Evolutionary conservation across 2,113 vertebrate species (phyloP).

Genomic region (Oryzias curvinotus): DNA sequence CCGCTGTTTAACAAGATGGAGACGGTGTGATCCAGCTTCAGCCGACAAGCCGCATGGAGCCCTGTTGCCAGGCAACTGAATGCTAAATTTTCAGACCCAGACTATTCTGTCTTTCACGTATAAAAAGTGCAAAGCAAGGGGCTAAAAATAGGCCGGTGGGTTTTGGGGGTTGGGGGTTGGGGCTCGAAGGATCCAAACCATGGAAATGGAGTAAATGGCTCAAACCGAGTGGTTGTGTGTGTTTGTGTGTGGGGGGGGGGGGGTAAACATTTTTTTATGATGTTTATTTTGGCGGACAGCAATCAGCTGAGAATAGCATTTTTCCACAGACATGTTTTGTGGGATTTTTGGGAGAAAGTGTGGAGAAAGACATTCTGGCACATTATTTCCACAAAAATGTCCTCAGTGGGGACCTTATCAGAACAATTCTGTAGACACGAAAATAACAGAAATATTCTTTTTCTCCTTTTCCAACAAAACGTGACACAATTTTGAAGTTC

Average conservation of each 20-base stretch:
- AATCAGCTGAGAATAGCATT: constrained; percentile 53
- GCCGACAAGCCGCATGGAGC: constrained; percentile 62
- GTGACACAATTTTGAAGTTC: too few species aligned
- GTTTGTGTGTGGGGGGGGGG: not conserved
- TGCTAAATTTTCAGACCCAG: constrained; percentile 78
- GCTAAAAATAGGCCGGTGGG: constrained; percentile 62
- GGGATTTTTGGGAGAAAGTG: constrained; percentile 17
- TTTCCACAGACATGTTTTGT: constrained; percentile 61
- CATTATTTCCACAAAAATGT: constrained; percentile 26
- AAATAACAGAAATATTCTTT: constrained; percentile 4
- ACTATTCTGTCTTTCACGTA: constrained; percentile 69
- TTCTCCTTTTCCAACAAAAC: not conserved
- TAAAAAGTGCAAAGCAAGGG: constrained; percentile 62
- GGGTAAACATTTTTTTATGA: constrained; percentile 10
- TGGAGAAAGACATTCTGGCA: constrained; percentile 55
- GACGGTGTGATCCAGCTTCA: constrained; percentile 62
- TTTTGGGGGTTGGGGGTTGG: constrained; percentile 13
- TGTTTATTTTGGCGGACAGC: constrained; percentile 62
- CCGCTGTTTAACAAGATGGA: constrained; percentile 70
- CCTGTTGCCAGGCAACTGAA: constrained; percentile 80
- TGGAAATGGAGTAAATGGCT: constrained; percentile 63
- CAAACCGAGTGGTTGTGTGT: constrained; percentile 24
- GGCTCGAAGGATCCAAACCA: constrained; percentile 55
- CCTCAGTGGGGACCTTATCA: constrained; percentile 23
- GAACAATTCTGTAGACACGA: constrained; percentile 2